Conservation (phyloP, 2,797 vertebrate genomes). For the Parambassis ranga region DNA sequence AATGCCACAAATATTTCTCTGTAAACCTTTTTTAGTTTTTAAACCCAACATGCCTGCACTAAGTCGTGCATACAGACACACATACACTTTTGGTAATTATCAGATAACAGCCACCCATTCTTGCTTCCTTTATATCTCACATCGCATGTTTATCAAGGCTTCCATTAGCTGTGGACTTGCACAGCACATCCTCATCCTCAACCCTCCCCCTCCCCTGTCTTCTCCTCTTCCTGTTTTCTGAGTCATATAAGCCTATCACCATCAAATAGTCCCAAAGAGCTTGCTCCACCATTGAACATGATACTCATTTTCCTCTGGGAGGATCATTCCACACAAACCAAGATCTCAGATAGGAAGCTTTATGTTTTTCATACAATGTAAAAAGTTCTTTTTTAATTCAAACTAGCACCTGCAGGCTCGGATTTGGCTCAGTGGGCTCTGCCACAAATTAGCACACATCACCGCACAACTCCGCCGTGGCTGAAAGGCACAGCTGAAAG, state of each 20-base stretch:
- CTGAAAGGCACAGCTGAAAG: constrained; percentile 45
- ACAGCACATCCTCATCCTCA: not conserved
- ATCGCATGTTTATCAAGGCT: constrained; percentile 2
- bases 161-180: constrained; percentile 6
- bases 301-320: constrained; percentile 12
- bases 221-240: constrained; percentile 4
- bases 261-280: constrained; percentile 11
- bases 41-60: no score
- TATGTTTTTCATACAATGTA: constrained; percentile 18
- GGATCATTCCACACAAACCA: constrained; percentile 26
- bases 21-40: no score
- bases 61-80: not conserved
- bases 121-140: not conserved
- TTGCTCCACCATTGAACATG: constrained; percentile 16
- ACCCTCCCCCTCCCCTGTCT: not conserved
- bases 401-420: constrained; percentile 44
- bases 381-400: constrained; percentile 29
- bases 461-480: constrained; percentile 12
- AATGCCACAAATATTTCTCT: not conserved
- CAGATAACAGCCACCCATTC: constrained; percentile 14
- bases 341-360: constrained; percentile 26
- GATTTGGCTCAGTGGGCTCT: constrained; percentile 33
- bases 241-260: constrained; percentile 22
- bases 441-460: constrained; percentile 36
- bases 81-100: constrained; percentile 19